Conservation (phyloP, 2,113 vertebrate genomes). For the Struthidea cinerea region DNA sequence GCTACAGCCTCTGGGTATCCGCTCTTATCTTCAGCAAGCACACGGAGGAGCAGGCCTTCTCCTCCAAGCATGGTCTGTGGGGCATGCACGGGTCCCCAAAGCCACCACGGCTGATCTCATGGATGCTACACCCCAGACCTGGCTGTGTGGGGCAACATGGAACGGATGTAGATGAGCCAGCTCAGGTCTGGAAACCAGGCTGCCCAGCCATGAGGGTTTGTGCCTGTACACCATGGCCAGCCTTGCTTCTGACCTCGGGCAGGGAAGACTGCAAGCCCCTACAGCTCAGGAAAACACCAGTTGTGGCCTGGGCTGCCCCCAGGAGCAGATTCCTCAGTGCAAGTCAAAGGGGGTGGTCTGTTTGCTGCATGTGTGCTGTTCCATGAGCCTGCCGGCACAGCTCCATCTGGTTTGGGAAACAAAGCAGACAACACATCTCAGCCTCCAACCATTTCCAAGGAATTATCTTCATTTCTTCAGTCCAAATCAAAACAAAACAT, state of each 20-base stretch:
- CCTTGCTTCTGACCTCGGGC: background rate
- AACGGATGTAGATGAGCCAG: background rate
- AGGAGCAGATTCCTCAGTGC: rapidly evolving
- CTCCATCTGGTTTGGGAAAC: background rate
- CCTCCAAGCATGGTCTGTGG: background rate
- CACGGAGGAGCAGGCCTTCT: background rate
- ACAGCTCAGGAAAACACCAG: background rate
- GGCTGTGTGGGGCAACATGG: background rate
- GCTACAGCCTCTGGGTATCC: background rate
- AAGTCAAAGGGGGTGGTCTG: background rate
- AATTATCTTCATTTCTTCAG: background rate
- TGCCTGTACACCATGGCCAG: rapidly evolving
- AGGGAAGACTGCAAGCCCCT: background rate
- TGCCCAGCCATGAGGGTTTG: background rate
- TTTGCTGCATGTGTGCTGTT: rapidly evolving
- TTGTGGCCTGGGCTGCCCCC: background rate
- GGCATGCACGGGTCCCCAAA: background rate
- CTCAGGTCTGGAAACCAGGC: background rate
- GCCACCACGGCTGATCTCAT: rapidly evolving
- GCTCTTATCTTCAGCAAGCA: background rate
- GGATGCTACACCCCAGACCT: background rate
- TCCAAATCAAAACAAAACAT: background rate
- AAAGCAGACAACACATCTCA: background rate
- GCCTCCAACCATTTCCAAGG: background rate
- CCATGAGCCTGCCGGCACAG: background rate